Evolutionary conservation across 2,113 vertebrate species (phyloP), one percentile per base, ranked within the genome.

Genomic region (Ictalurus furcatus): DNA sequence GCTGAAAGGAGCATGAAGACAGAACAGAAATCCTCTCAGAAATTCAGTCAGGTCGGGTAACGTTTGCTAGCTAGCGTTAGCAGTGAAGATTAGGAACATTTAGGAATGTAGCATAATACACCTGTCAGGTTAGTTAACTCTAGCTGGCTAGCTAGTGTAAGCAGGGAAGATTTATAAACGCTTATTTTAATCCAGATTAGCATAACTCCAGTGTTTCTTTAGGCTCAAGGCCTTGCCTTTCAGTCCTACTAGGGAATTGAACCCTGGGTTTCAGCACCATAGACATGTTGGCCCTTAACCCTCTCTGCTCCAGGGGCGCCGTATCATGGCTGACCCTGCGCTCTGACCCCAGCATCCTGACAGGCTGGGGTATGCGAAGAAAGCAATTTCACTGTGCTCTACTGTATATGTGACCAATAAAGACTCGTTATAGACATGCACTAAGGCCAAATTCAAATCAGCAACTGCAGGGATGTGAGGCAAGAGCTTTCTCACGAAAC

Each of bases 1-100:
- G 96, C 98, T 99, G 91, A 21, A 93, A 86, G 86, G 52, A 63
- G 65, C 52, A 8, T 79, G 80, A 71, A 30, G 17, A 14, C 21
- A 25, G 13, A n/a, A 44, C 8, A 81, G 76, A 87, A 79, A 78
- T 69, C 13, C 7, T 58, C 0, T 34, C 40, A 48, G 40, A 25
- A 80, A 80, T 80, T 23, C 16, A 40, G 58, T 25, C 19, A 61
- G 19, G 23, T 84, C 16, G 2, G 12, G 58, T 82, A 82, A 37
- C 9, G 6, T 56, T 81, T 37, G 80, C 8, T 37, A 59, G 16
- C 25, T 79, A 79, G 54, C 54, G 7, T 5, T 79, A 79, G 54
- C 54, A 56, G 54, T 56, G 54, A 56, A 56, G 54, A 56, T 56
- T 56, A 56, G 2, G 54, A 56, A 56, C 54, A 56, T 56, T 56